Percentiles rank a stretch among this genome's conserved stretches.
These are phyloP conservation scores for Takifugu bimaculatus DNA, from an alignment of 2,113 vertebrate genomes.

Conservation along the genomic window DNA sequence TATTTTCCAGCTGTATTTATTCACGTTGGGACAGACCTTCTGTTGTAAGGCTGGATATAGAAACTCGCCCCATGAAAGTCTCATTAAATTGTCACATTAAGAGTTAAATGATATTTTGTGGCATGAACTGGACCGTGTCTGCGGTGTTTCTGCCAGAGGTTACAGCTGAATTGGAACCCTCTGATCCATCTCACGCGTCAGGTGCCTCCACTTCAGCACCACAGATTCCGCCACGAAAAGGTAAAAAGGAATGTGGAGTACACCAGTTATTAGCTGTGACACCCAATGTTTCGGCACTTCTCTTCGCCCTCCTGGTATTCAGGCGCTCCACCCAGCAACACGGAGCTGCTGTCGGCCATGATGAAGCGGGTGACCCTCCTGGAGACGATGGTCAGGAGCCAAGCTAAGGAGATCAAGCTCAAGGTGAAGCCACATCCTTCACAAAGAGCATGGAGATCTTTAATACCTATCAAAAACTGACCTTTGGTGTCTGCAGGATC, in stretches of 20 bases:
- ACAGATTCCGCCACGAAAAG: slow-evolving; percentile 38
- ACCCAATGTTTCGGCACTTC: neutral
- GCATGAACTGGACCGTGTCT: neutral
- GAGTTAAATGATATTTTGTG: too few species aligned
- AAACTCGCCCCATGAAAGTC: too few species aligned
- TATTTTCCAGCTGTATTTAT: neutral
- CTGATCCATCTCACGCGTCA: neutral
- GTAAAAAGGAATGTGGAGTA: neutral
- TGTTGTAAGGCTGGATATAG: too few species aligned
- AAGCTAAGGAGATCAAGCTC: slow-evolving; percentile 71
- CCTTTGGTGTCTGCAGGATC: slow-evolving; percentile 65
- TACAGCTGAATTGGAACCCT: slow-evolving; percentile 34
- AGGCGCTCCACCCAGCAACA: slow-evolving; percentile 59
- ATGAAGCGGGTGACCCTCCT: slow-evolving; percentile 72
- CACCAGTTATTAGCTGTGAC: too few species aligned
- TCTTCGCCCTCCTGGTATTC: neutral
- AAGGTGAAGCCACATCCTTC: slow-evolving; percentile 72
- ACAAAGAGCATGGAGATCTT: neutral
- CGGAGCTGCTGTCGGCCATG: slow-evolving; percentile 73
- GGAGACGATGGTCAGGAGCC: slow-evolving; percentile 74
- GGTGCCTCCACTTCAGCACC: slow-evolving; percentile 23
- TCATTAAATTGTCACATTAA: too few species aligned
- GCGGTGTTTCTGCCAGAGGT: slow-evolving; percentile 36
- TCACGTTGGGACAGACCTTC: neutral
- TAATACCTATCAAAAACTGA: neutral